Evolutionary conservation across 1,140 invertebrate species (phyloP), one percentile per base, ranked within the genome.

Genomic region (Diuraphis noxia): DNA sequence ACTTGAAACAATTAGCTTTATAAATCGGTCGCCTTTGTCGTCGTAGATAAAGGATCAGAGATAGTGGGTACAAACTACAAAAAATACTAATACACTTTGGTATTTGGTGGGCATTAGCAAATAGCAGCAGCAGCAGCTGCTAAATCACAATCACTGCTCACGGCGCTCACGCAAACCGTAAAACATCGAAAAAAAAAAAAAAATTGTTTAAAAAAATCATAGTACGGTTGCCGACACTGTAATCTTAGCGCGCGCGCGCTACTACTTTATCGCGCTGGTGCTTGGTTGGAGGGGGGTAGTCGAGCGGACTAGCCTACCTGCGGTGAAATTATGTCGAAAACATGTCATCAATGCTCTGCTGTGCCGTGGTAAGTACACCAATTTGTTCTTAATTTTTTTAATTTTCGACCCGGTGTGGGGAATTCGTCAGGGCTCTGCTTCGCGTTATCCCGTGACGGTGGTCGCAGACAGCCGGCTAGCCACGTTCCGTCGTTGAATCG

Each of bases 271-370:
- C 56, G 56, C 46, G 46, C 46, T 49, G 46, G 46, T 21, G 21
- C 4, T 6, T 0, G 56, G 56, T 17, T 13, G 56, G 56, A 72
- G 56, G 30, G 56, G 56, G 56, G 56, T n/a, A 17, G 56, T 72
- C 13, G n/a, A 85, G 34, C n/a, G 43, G 41, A 85, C 41, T 90
- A 43, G 25, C 34, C 77, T 82, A 82, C 77, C 77, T 82, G 40
- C 77, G 89, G 77, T 81, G 49, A 81, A 91, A 81, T 38, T 77
- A 82, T 91, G 89, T 82, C 77, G 77, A 91, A 90, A 91, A 91
- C 89, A 91, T 91, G 77, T 91, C 89, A 91, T 82, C 89, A 91
- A 91, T 91, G 89, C 89, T 91, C 89, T 91, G 89, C 89, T 91
- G 89, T 82, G 89, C 89, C 43, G 89, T 82, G 89, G 89, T 91